These are phyloP conservation scores for Drosophila kanapiae DNA, from an alignment of 1,140 invertebrate genomes.

Conservation along the genomic window DNA sequence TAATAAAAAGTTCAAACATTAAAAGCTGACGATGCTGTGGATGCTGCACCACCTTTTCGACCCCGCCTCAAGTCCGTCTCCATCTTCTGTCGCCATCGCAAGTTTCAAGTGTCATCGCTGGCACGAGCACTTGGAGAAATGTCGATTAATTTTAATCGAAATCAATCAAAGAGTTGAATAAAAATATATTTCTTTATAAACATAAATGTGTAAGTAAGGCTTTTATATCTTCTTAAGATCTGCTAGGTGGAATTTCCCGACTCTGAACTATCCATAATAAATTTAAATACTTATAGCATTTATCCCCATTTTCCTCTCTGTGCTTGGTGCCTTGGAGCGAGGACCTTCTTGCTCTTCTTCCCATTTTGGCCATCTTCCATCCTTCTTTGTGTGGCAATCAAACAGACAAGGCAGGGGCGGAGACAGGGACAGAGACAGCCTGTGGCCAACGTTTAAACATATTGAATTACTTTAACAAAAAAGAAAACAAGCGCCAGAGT, in stretches of 20 bases:
- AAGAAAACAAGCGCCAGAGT: conserved; percentile 3
- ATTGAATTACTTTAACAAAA: conserved; percentile 75
- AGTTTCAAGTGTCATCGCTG: conserved; percentile 72
- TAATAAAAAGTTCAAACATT: conserved; percentile 82
- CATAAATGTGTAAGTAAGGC: background rate
- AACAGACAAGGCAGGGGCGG: conserved; percentile 25
- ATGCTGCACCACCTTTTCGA: conserved; percentile 22
- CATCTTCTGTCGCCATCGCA: conserved; percentile 43
- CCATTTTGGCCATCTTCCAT: conserved; percentile 21
- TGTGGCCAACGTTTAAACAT: conserved; percentile 77
- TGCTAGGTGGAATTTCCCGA: fast-evolving
- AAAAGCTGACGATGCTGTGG: conserved; percentile 60
- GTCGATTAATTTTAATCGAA: background rate
- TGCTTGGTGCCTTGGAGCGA: conserved; percentile 42
- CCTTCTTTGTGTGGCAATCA: conserved; percentile 73
- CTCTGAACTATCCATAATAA: background rate
- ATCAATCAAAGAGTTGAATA: background rate
- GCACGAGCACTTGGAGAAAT: conserved; percentile 15
- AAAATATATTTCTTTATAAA: background rate
- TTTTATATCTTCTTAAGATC: background rate
- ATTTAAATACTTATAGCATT: background rate
- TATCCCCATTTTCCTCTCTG: conserved; percentile 4
- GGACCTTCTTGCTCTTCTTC: conserved; percentile 10
- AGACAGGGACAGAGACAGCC: conserved; percentile 22
- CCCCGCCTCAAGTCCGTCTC: conserved; percentile 17